Conservation (phyloP, 1,140 invertebrate species). For the Sipha flava region DNA sequence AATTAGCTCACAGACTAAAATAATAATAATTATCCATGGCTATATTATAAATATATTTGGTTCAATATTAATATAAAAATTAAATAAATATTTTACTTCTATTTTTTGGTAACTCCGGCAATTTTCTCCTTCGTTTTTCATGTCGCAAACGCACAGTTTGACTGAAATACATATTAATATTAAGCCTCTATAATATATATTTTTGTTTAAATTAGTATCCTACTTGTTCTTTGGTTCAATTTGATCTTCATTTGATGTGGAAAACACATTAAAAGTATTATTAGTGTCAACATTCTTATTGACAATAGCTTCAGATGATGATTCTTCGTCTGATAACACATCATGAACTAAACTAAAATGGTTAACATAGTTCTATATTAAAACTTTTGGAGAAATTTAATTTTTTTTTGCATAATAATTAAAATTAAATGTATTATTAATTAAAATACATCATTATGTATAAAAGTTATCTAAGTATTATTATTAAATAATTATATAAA, state of each 20-base stretch:
- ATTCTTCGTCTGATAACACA: constrained; percentile 62
- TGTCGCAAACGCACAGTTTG: constrained; percentile 40
- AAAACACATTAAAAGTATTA: constrained; percentile 9
- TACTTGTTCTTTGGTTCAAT: neutral
- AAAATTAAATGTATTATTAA: no score
- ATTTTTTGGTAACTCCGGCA: constrained; percentile 79
- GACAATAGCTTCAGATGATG: neutral
- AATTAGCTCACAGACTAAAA: no score
- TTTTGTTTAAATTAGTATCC: neutral
- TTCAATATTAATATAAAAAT: neutral
- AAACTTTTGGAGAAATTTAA: no score
- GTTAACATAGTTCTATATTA: neutral
- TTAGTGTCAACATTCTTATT: constrained; percentile 17
- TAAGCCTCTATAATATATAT: neutral
- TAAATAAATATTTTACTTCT: constrained; percentile 46
- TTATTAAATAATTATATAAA: no score
- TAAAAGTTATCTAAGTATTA: no score
- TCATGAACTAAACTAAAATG: constrained; percentile 62
- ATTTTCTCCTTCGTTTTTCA: constrained; percentile 63
- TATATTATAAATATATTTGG: neutral
- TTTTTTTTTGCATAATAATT: no score
- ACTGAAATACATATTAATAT: neutral
- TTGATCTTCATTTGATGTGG: constrained; percentile 2
- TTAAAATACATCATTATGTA: no score
- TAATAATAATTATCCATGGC: no score